phyloP scores from a whole-genome alignment of 1,140 invertebrate genomes.

The Macrotrachela quadricornifera region DNA sequence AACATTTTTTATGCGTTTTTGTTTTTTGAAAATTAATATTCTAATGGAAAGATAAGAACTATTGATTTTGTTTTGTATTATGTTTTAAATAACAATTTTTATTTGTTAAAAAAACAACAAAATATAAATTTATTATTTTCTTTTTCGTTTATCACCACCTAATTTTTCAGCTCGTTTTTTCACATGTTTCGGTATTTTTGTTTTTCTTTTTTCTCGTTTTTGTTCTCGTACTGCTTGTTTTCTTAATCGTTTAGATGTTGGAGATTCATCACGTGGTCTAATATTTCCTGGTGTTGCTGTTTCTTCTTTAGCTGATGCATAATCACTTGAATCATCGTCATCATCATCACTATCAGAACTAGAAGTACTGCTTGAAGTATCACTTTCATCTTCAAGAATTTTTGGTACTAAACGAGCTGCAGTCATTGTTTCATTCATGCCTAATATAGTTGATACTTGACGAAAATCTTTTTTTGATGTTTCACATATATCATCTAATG shows the following conservation, averaged over 20 bases:
- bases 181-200: constrained; percentile 77
- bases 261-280: constrained; percentile 61
- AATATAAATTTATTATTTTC: no score
- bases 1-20: no score
- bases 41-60: no score
- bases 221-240: constrained; percentile 40
- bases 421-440: no score
- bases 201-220: constrained; percentile 69
- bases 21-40: no score
- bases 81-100: no score
- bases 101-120: no score
- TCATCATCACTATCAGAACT: constrained; percentile 11
- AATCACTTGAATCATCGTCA: constrained; percentile 35
- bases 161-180: constrained; percentile 46
- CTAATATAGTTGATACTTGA: no score
- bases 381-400: constrained; percentile 18
- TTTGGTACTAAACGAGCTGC: background rate
- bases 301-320: constrained; percentile 33
- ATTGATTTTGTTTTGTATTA: no score
- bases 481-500: constrained; percentile 68
- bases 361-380: constrained; percentile 12
- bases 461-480: constrained; percentile 13
- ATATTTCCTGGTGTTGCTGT: constrained; percentile 23
- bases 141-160: no score
- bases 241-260: constrained; percentile 53